Conservation (phyloP, 1,140 invertebrate genomes). For the Drosophila yakuba region DNA sequence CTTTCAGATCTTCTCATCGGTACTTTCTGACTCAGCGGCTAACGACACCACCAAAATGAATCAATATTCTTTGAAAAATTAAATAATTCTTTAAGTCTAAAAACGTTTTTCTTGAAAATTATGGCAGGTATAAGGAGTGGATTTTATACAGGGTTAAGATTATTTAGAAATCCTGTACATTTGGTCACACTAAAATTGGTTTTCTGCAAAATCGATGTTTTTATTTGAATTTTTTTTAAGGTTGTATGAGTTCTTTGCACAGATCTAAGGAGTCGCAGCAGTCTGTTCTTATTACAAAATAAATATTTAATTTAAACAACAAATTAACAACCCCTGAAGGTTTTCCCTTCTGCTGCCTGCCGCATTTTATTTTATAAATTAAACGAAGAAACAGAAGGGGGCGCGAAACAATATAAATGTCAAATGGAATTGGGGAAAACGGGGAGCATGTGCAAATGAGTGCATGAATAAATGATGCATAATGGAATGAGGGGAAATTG, state of each 20-base stretch:
- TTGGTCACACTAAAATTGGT: background rate
- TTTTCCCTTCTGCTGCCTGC: conserved; percentile 1
- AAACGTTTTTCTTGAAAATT: background rate
- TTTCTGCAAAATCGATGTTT: background rate
- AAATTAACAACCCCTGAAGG: conserved; percentile 5
- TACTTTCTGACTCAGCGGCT: conserved; percentile 8
- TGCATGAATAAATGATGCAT: conserved; percentile 54
- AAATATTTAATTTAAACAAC: conserved; percentile 2
- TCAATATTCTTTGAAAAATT: no score
- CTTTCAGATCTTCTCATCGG: conserved; percentile 8
- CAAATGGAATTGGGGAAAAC: conserved; percentile 35
- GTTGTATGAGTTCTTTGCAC: background rate
- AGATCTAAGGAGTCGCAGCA: no score
- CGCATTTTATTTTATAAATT: conserved; percentile 30
- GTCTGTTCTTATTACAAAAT: background rate
- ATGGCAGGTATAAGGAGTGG: background rate
- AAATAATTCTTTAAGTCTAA: background rate
- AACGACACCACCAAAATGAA: background rate
- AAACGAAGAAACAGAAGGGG: conserved; percentile 20
- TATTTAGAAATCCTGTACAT: background rate
- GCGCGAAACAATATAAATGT: conserved; percentile 22
- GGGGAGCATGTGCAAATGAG: conserved; percentile 49
- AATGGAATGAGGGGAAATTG: conserved; percentile 40
- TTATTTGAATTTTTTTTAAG: background rate
- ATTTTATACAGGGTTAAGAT: no score